Conservation (phyloP, 2,113 vertebrate genomes). For the Willisornis vidua region DNA sequence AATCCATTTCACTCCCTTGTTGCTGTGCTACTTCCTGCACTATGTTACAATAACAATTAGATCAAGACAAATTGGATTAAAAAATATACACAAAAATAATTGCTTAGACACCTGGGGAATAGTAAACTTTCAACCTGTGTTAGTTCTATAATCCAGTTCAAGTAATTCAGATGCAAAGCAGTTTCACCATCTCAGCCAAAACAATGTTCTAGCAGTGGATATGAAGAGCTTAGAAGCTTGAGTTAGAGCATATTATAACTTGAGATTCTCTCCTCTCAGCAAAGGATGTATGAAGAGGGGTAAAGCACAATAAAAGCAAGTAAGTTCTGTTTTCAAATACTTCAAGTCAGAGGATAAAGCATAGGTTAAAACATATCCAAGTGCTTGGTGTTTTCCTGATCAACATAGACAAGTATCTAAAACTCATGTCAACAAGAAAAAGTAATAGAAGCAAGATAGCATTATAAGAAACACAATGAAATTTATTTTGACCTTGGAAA, state of each 20-base stretch:
- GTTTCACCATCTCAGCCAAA: neutral
- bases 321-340: neutral
- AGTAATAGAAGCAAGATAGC: neutral
- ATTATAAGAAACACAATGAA: neutral
- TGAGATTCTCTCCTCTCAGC: neutral
- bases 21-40: neutral
- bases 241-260: neutral
- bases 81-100: neutral
- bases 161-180: neutral
- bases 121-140: neutral
- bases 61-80: neutral
- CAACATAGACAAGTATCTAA: neutral
- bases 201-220: neutral
- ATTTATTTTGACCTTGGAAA: neutral
- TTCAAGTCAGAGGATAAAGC: neutral
- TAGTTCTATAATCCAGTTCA: neutral
- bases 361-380: neutral
- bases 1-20: neutral
- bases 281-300: neutral
- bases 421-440: neutral
- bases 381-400: neutral
- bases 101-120: accelerated
- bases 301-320: neutral
- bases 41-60: neutral
- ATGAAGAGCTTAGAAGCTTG: neutral